Evolutionary conservation across 2,797 vertebrate species (phyloP), one percentile per base, ranked within the genome.

Genomic region (Knipowitschia caucasica): DNA sequence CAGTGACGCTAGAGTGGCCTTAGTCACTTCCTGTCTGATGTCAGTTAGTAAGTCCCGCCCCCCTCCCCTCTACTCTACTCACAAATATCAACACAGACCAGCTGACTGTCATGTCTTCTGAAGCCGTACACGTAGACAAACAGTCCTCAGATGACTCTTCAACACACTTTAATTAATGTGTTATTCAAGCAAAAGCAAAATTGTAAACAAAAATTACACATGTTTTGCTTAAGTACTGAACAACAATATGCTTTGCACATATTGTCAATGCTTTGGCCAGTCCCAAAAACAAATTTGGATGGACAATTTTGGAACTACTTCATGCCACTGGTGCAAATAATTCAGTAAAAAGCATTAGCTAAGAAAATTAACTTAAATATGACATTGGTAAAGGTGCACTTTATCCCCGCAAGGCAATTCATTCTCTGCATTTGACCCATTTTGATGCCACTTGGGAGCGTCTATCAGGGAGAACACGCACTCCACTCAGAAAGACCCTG

Each of bases 21-120:
- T 73, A 73, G 57, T 80, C 56, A 80, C 67, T 80, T 82, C 63
- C 69, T 77, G 62, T 67, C 67, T 71, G 46, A 65, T 67, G 72
- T 75, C 77, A 67, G 57, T 40, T 20, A 14, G 57, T 59, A 40
- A 56, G 42, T 63, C 25, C 59, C 25, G 59, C 70, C 71, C 74
- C 60, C 63, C 53, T n/a, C 39, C 59, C 71, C n/a, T n/a, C n/a
- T n/a, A n/a, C n/a, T 73, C 56, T 49, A 4, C 73, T 71, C 76
- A 71, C 53, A 83, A 34, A 15, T 51, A 71, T 66, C 55, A 50
- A 52, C 43, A 64, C 56, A 71, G 52, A 82, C 67, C 57, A 67
- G 75, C 75, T 77, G 76, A 81, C 65, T 73, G 67, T 78, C 76
- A 71, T 17, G 34, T 74, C 69, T 75, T 61, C 70, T 34, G 56